Base-by-base conservation (phyloP, 1,140 invertebrate species). In the Rhagoletis zephyria region DNA sequence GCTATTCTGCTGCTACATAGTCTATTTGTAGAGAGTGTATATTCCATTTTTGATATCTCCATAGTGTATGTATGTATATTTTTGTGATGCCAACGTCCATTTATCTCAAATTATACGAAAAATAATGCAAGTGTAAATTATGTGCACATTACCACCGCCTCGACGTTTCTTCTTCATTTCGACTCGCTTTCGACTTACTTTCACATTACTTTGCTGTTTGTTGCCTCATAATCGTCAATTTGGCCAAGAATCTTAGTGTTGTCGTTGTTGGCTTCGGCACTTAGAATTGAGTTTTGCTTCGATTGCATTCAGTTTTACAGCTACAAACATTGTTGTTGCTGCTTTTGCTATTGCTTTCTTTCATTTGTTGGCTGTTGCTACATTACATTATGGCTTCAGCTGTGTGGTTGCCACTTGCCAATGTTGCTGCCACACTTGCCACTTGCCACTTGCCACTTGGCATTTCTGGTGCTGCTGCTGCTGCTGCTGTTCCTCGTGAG, bases 61-160 rank as follows among this genome's bases (percentile, higher is more conserved):
- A 30, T 30, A 30, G n/a, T 30, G 30, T 30, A 30, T 30, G 30
- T 30, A 30, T 30, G 70, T 48, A 77, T 77, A 19, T 81, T 30
- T 56, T 81, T 56, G 48, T 81, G 48, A 81, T 48, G 74, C 74
- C 74, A 81, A 30, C 45, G 74, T 81, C 74, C 48, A 81, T 81
- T 81, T 81, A 81, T 81, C 74, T 81, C 74, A 81, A 81, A 81
- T 81, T 81, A 81, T 81, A 81, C 42, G 9, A 56, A 56, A 81
- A 81, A 81, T 81, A 81, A 81, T 81, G 74, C 74, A 81, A 81
- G 74, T 56, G 74, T 81, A 81, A 81, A 81, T 81, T 81, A 81
- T 81, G 48, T 81, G 48, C 74, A 59, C 74, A 81, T 81, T 81
- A 56, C 74, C 74, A 81, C 14, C 74, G 51, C 48, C 51, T 7